Percentiles rank a stretch among this genome's conserved stretches.
Conservation (phyloP, 2,113 vertebrate species). For the Vidua macroura region DNA sequence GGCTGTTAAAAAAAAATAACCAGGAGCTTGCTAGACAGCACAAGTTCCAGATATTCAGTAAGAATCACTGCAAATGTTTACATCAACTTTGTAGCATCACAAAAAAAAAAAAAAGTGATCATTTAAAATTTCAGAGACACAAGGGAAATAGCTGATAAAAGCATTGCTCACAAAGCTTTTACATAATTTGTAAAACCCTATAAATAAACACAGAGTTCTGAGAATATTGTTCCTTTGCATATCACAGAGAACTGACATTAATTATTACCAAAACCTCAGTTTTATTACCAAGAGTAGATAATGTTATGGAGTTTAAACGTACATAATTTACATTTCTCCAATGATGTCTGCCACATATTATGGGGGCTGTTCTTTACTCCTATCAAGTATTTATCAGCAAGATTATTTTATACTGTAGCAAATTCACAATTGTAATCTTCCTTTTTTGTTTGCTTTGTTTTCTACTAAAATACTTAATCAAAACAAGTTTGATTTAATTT, state of each 20-base stretch:
- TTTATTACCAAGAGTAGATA: background rate
- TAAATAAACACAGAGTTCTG: background rate
- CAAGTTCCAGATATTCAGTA: background rate
- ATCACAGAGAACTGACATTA: background rate
- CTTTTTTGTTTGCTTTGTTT: background rate
- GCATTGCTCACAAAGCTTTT: background rate
- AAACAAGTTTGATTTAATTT: background rate
- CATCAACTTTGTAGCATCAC: background rate
- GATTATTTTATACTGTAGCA: background rate
- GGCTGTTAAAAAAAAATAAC: background rate
- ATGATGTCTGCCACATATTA: background rate
- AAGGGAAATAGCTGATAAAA: background rate
- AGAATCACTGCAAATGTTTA: background rate
- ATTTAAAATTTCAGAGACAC: background rate
- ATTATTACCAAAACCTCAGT: background rate
- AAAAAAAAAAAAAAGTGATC: background rate
- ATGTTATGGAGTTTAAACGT: background rate
- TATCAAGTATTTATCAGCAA: background rate
- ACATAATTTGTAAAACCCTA: background rate
- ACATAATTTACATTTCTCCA: background rate
- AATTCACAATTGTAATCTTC: background rate
- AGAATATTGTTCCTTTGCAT: background rate
- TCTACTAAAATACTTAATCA: background rate
- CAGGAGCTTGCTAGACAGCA: background rate
- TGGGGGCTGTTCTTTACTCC: background rate